phyloP scores from a whole-genome alignment of 2,113 vertebrate genomes.

The Halichoeres trimaculatus region DNA sequence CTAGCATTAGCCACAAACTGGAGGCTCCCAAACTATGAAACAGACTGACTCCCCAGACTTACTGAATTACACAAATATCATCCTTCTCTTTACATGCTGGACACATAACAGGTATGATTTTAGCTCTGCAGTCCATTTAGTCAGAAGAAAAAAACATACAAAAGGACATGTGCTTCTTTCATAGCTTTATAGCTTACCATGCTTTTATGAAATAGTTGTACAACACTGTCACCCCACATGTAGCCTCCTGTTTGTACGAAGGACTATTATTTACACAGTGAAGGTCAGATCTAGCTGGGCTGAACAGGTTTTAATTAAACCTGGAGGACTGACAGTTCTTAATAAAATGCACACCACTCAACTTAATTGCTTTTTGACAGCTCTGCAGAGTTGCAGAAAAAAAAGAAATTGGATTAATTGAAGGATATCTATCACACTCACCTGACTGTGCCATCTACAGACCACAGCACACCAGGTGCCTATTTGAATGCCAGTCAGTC shows the following conservation, averaged over 20 bases:
- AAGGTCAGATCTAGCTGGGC: conserved; percentile 79
- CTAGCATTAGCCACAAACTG: no score
- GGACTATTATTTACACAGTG: conserved; percentile 76
- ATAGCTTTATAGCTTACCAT: not conserved
- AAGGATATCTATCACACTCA: conserved; percentile 55
- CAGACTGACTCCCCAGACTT: no score
- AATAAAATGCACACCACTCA: conserved; percentile 81
- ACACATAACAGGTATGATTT: no score
- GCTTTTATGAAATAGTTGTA: not conserved
- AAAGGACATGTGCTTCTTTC: not conserved
- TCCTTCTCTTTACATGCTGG: no score
- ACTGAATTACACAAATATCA: no score
- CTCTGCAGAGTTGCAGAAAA: conserved; percentile 77
- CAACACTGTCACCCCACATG: conserved; percentile 45
- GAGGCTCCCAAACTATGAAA: no score
- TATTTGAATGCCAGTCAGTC: conserved; percentile 37
- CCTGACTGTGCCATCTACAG: conserved; percentile 45
- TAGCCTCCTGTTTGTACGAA: conserved; percentile 27
- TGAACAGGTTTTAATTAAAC: conserved; percentile 80
- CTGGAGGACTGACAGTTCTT: conserved; percentile 78
- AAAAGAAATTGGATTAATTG: conserved; percentile 79
- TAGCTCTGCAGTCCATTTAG: no score
- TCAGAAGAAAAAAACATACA: no score
- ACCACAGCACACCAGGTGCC: conserved; percentile 29
- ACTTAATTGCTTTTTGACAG: conserved; percentile 85